These are phyloP conservation scores for Caenorhabditis remanei DNA, from an alignment of 1,140 invertebrate species.

Conservation along the genomic window DNA sequence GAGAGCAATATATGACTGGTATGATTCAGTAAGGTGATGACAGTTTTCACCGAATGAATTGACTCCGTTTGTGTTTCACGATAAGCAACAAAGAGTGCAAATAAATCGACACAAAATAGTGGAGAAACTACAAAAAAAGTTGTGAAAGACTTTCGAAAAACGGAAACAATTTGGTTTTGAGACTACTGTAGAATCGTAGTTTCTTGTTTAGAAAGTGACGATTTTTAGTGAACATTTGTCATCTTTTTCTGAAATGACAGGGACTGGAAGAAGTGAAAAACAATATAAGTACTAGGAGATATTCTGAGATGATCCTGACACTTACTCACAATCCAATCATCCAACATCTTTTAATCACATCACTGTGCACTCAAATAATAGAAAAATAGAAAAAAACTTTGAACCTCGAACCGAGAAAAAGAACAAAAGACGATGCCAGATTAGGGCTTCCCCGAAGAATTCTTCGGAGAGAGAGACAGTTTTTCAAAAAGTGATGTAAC, in stretches of 20 bases:
- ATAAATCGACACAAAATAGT: slow-evolving; percentile 23
- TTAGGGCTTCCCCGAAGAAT: neutral
- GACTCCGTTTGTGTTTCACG: slow-evolving; percentile 28
- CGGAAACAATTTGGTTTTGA: neutral
- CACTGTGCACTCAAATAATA: neutral
- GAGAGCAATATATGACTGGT: slow-evolving; percentile 30
- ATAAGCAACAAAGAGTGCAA: slow-evolving; percentile 27
- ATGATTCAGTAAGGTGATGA: slow-evolving; percentile 49
- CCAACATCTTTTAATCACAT: neutral
- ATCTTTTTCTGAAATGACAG: neutral
- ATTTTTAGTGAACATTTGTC: neutral
- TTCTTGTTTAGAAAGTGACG: neutral
- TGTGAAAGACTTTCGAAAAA: slow-evolving; percentile 19
- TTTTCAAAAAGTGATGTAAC: slow-evolving; percentile 44
- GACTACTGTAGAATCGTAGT: slow-evolving; percentile 18
- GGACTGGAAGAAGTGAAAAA: neutral
- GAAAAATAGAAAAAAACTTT: neutral
- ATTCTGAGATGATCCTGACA: neutral
- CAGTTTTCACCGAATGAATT: slow-evolving; percentile 8
- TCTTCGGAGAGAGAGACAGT: too few relatives aligned
- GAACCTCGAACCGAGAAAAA: neutral
- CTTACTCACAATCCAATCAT: neutral
- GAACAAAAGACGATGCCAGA: neutral
- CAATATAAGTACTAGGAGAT: neutral
- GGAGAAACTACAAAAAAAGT: slow-evolving; percentile 19